These are phyloP conservation scores for Pangasius macronema DNA, from an alignment of 2,797 vertebrate genomes.

Conservation along the genomic window DNA sequence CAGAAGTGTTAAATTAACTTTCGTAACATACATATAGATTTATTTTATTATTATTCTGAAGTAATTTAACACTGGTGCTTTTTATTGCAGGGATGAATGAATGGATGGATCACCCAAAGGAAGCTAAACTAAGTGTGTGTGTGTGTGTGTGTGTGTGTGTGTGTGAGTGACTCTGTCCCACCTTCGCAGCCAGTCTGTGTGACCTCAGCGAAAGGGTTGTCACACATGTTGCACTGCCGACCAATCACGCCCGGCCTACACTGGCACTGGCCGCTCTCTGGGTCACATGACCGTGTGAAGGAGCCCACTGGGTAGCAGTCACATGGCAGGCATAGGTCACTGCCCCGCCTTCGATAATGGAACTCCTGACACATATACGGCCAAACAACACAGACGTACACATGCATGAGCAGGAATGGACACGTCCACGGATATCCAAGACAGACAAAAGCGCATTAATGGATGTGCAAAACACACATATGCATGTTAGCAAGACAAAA, in stretches of 20 bases:
- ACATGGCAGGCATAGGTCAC: constrained; percentile 89
- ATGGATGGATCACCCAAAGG: not conserved
- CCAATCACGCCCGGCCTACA: constrained; percentile 94
- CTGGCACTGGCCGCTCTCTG: constrained; percentile 88
- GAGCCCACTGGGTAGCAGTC: constrained; percentile 98
- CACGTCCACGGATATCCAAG: not conserved
- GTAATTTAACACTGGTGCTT: constrained; percentile 24
- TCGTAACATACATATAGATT: not conserved
- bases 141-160: not conserved
- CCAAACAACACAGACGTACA: constrained; percentile 26
- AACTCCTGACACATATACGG: constrained; percentile 81
- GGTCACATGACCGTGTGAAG: constrained; percentile 90
- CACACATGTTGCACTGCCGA: constrained; percentile 93
- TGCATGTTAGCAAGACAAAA: not conserved
- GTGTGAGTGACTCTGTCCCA: constrained; percentile 64
- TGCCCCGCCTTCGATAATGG: constrained; percentile 84
- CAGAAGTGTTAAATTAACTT: constrained; percentile 27
- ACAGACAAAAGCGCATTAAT: not conserved
- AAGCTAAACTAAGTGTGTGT: not conserved
- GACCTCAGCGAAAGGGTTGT: constrained; percentile 96
- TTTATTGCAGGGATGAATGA: constrained; percentile 25
- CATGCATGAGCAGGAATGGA: constrained; percentile 15
- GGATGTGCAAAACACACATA: not conserved
- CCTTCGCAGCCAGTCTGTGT: constrained; percentile 91
- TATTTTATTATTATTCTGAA: not conserved